Evolutionary conservation across 2,888 invertebrate genomes (phyloP).

Genomic region (Leptogaster cylindrica): DNA sequence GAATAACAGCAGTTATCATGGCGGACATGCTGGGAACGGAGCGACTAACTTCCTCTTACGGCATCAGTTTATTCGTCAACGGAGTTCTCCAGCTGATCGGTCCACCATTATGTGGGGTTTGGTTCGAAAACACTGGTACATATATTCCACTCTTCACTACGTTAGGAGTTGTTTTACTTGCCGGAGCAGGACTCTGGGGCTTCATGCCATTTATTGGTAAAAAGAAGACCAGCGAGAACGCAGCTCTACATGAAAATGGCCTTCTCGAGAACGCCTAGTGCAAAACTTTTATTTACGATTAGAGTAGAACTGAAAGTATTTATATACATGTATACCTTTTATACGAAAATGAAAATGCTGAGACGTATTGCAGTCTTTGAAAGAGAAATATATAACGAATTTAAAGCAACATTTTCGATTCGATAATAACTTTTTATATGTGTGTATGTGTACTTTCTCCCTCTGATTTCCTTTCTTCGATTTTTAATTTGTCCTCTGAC

Average conservation of each 20-base stretch:
- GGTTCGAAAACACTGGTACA: constrained; percentile 69
- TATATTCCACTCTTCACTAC: constrained; percentile 77
- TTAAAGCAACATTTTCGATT: constrained; percentile 8
- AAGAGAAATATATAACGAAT: not conserved
- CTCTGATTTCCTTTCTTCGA: no score
- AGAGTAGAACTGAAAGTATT: no score
- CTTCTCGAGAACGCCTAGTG: constrained; percentile 40
- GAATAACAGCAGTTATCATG: constrained; percentile 86
- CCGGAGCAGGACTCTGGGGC: constrained; percentile 77
- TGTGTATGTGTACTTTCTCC: no score
- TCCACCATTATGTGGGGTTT: constrained; percentile 81
- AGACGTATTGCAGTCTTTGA: constrained; percentile 1
- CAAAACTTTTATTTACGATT: no score
- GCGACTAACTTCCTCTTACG: constrained; percentile 83
- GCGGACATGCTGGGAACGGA: constrained; percentile 86
- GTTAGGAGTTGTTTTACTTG: constrained; percentile 74
- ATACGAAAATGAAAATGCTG: no score
- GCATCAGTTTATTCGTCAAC: constrained; percentile 84
- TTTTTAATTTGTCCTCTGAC: no score
- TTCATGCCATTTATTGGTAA: constrained; percentile 74
- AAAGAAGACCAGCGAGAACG: constrained; percentile 49
- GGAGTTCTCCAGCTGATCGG: constrained; percentile 82
- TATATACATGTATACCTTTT: no score
- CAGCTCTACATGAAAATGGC: constrained; percentile 36
- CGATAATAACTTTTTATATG: no score